phyloP scores from a whole-genome alignment of 2,797 vertebrate genomes.

The Chrosomus eos region DNA sequence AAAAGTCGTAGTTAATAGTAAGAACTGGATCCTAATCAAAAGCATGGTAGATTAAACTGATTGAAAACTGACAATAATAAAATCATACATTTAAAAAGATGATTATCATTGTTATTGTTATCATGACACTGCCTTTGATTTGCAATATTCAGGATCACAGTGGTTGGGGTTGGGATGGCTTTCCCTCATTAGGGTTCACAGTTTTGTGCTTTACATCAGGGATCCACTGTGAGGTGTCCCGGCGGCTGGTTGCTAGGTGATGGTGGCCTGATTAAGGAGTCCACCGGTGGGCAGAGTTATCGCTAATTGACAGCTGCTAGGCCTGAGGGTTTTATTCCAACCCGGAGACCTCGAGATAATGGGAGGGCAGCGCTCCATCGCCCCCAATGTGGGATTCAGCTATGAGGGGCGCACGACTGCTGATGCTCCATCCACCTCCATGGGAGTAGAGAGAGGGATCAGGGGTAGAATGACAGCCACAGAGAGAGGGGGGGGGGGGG shows the following conservation, averaged over 20 bases:
- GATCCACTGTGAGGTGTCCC: constrained; percentile 82
- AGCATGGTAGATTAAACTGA: neutral
- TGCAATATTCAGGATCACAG: constrained; percentile 7
- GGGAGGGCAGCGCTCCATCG: constrained; percentile 90
- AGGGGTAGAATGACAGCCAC: constrained; percentile 58
- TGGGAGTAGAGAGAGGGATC: constrained; percentile 68
- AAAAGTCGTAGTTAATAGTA: too few species aligned
- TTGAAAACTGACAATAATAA: neutral
- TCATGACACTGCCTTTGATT: constrained; percentile 6
- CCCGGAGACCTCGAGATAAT: constrained; percentile 90
- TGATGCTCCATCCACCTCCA: constrained; percentile 76
- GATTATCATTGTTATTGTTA: neutral
- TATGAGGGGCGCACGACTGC: constrained; percentile 78
- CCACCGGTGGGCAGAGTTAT: constrained; percentile 86
- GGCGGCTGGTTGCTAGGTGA: constrained; percentile 91
- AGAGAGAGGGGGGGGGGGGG: constrained; percentile 12
- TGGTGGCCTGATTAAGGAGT: constrained; percentile 86
- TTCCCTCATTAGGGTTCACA: constrained; percentile 37
- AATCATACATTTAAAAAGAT: neutral
- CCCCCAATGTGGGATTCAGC: constrained; percentile 75
- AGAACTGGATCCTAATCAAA: too few species aligned
- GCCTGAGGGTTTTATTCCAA: constrained; percentile 94
- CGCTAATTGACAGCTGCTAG: constrained; percentile 99
- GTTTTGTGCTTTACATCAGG: constrained; percentile 71
- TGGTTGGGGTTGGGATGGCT: constrained; percentile 2